Percentiles rank a stretch among this genome's conserved stretches.
These are phyloP conservation scores for Amblyopsis rosae DNA, from an alignment of 2,113 vertebrate species.

Conservation along the genomic window DNA sequence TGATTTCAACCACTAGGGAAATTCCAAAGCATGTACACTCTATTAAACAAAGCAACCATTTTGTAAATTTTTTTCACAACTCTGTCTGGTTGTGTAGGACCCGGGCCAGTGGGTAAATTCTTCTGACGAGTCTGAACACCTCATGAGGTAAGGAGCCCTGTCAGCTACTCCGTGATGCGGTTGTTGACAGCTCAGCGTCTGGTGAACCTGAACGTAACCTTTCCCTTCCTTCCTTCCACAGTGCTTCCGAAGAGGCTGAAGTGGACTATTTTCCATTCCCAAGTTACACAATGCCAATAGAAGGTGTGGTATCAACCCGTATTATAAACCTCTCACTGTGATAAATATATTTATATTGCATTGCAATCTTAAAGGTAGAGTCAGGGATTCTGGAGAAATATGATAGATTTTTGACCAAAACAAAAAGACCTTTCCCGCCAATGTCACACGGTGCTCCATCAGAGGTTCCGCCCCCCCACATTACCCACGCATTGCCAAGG, in stretches of 20 bases:
- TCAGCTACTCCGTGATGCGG: neutral
- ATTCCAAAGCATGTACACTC: too few species aligned
- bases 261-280: constrained; percentile 27
- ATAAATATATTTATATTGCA: neutral
- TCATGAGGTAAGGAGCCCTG: constrained; percentile 40
- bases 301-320: constrained; percentile 46
- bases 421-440: too few species aligned
- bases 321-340: neutral
- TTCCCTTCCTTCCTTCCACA: constrained; percentile 28
- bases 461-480: too few species aligned
- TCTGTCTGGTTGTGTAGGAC: constrained; percentile 32
- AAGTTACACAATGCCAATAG: constrained; percentile 10
- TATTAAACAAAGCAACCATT: too few species aligned
- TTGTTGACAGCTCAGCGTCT: fast-evolving
- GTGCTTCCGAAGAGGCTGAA: constrained; percentile 39
- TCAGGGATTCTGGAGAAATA: too few species aligned
- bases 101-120: constrained; percentile 47
- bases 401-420: too few species aligned
- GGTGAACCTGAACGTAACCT: neutral
- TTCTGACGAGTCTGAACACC: constrained; percentile 43
- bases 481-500: too few species aligned
- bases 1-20: too few species aligned
- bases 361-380: too few species aligned
- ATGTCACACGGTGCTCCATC: too few species aligned
- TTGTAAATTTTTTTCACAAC: neutral